A percentile compares a stretch with the other conserved stretches of the same genome.
Evolutionary conservation across 1,140 invertebrate genomes (phyloP).

Genomic region (Platyscapa corneri): DNA sequence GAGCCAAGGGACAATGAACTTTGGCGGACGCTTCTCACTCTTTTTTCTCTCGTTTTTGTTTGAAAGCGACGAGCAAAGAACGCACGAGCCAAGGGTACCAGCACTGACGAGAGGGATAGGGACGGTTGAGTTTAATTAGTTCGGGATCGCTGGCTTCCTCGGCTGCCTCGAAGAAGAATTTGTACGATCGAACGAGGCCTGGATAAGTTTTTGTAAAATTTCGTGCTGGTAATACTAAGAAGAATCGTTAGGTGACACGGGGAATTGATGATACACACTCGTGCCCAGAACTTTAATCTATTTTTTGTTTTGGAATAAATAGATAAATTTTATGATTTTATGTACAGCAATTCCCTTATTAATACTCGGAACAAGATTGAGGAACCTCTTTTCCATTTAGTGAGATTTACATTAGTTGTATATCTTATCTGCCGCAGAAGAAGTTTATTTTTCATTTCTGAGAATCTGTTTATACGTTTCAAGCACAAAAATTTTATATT

Average conservation of each 20-base stretch:
- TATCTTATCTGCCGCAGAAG: too few species aligned
- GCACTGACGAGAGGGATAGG: neutral
- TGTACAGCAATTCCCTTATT: neutral
- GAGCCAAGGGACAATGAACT: constrained; percentile 26
- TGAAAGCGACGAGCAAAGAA: neutral
- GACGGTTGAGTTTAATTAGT: constrained; percentile 22
- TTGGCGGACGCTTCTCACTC: neutral
- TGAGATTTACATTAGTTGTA: neutral
- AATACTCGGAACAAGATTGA: neutral
- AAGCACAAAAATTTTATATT: too few species aligned
- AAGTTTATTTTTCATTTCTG: neutral
- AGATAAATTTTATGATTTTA: neutral
- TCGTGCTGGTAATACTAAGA: neutral
- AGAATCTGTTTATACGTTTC: too few species aligned
- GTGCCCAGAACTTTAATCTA: neutral
- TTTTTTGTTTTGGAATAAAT: neutral
- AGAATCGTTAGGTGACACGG: neutral
- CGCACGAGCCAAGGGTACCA: neutral
- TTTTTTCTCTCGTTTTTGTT: neutral
- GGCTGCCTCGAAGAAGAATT: neutral
- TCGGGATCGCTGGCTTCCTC: constrained; percentile 4
- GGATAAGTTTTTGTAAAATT: neutral
- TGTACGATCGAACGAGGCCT: neutral
- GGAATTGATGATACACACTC: neutral
- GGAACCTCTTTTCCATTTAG: neutral